phyloP scores from a whole-genome alignment of 53 echinoderm and acorn worm species.

The Mesocentrotus franciscanus region DNA sequence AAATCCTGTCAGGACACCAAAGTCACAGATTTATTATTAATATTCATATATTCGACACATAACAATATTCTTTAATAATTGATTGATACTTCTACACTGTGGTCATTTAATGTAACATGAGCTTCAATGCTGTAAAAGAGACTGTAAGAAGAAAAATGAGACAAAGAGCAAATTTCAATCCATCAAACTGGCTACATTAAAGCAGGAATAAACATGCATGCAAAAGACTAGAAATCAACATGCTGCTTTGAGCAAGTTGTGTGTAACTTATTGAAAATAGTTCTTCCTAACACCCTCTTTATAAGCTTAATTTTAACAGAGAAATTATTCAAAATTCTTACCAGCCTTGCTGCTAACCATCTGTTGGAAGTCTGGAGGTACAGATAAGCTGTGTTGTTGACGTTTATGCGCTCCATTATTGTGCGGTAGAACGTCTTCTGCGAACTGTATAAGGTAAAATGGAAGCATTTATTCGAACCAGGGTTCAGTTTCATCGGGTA shows the following conservation, averaged over 20 bases:
- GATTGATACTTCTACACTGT: background rate
- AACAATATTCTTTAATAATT: background rate
- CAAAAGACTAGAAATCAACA: too few species aligned
- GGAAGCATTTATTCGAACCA: background rate
- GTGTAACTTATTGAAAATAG: too few species aligned
- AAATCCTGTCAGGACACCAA: constrained; percentile 73
- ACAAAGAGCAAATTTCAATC: background rate
- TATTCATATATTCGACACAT: background rate
- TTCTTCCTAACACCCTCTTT: too few species aligned
- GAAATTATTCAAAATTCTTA: constrained; percentile 60
- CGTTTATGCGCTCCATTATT: constrained; percentile 84
- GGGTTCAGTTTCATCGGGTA: background rate
- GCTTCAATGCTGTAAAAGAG: background rate
- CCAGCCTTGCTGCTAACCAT: constrained; percentile 92
- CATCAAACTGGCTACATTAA: background rate
- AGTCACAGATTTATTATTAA: background rate
- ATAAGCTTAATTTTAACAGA: too few species aligned
- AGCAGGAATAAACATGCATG: too few species aligned
- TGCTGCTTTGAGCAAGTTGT: too few species aligned
- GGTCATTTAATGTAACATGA: background rate
- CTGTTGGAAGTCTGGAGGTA: constrained; percentile 90
- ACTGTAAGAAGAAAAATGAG: background rate
- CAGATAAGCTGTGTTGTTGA: constrained; percentile 80
- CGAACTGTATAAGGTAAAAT: constrained; percentile 43
- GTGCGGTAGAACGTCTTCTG: constrained; percentile 68